Percentiles rank a stretch among this genome's conserved stretches.
These are phyloP conservation scores for Lepus townsendii DNA, from an alignment of 2,797 vertebrate species.

Conservation along the genomic window DNA sequence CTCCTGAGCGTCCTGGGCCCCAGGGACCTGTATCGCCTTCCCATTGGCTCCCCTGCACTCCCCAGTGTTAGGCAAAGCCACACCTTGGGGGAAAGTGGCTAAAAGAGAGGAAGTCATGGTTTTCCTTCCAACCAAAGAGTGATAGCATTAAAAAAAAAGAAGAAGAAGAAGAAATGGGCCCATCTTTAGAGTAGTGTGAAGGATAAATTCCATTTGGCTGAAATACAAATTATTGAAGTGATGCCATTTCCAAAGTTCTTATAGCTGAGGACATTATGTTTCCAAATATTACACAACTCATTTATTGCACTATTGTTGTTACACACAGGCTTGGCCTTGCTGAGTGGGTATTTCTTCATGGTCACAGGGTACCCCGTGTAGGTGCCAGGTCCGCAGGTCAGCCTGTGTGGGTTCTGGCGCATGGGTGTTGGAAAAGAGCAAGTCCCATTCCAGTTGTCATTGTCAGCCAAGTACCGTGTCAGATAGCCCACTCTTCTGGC, in stretches of 20 bases:
- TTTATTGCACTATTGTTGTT: neutral
- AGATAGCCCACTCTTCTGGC: conserved; percentile 63
- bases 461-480: conserved; percentile 31
- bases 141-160: neutral
- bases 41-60: neutral
- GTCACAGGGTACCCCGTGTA: neutral
- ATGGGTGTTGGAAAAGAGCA: neutral
- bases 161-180: neutral
- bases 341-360: neutral
- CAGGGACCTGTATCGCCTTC: neutral
- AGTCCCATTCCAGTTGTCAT: neutral
- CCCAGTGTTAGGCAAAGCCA: neutral
- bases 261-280: neutral
- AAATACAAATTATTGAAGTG: conserved; percentile 2
- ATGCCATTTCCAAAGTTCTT: conserved; percentile 32
- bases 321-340: neutral
- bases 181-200: neutral
- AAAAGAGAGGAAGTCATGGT: neutral
- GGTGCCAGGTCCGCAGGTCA: neutral
- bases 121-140: conserved; percentile 33
- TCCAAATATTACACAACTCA: neutral
- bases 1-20: neutral
- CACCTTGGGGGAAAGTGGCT: neutral
- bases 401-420: conserved; percentile 55
- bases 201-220: conserved; percentile 32